A percentile compares a stretch with the other conserved stretches of the same genome.
Evolutionary conservation across 2,113 vertebrate species (phyloP).

Genomic region (Malurus alboscapulatus): DNA sequence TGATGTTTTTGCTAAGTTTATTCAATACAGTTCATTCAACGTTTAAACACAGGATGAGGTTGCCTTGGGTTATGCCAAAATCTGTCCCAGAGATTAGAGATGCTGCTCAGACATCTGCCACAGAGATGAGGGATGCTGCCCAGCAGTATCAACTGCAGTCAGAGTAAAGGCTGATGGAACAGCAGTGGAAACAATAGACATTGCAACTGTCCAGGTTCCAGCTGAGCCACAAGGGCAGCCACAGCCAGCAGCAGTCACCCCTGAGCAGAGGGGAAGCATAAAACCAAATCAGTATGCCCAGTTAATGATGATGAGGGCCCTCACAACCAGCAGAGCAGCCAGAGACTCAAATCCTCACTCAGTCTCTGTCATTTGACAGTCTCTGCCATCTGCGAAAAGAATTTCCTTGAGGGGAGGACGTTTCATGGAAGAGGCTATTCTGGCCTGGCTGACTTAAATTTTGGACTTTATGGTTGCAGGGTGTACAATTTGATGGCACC

Average conservation of each 20-base stretch:
- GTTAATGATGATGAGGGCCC: neutral
- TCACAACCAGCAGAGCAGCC: neutral
- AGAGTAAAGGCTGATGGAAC: neutral
- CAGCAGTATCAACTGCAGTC: neutral
- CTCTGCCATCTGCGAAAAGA: neutral
- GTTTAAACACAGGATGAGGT: neutral
- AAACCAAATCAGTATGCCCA: neutral
- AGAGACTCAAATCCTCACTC: accelerated
- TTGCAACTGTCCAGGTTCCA: neutral
- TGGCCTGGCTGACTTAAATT: neutral
- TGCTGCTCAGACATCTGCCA: neutral
- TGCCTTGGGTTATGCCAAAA: neutral
- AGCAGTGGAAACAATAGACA: neutral
- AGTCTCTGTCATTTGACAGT: neutral
- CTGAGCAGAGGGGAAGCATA: neutral
- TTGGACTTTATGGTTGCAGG: neutral
- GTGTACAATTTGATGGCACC: neutral
- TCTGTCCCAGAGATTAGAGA: too few relatives aligned
- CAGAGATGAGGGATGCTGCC: neutral
- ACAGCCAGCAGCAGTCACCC: neutral
- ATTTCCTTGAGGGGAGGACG: accelerated
- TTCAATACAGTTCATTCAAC: neutral
- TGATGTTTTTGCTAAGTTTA: neutral
- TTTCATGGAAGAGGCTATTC: neutral
- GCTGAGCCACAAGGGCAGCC: neutral